These are phyloP conservation scores for Tenthredo distinguenda DNA, from an alignment of 2,888 invertebrate genomes.

Conservation along the genomic window DNA sequence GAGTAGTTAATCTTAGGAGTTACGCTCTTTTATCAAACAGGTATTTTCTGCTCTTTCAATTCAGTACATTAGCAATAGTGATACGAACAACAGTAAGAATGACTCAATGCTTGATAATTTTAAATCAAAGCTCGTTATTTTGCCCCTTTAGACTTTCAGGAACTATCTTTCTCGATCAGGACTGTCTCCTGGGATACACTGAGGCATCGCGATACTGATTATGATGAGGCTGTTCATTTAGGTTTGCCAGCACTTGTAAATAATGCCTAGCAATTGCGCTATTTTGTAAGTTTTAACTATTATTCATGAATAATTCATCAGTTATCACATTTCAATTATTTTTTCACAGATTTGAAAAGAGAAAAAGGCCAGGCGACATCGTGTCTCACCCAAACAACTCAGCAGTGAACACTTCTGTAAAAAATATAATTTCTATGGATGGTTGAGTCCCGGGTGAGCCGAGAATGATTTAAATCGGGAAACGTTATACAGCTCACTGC, in stretches of 20 bases:
- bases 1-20: constrained; percentile 23
- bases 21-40: neutral
- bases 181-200: neutral
- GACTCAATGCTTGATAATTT: neutral
- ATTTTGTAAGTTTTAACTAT: constrained; percentile 65
- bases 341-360: constrained; percentile 70
- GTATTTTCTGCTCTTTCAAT: neutral
- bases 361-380: neutral
- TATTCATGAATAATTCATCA: constrained; percentile 76
- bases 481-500: neutral
- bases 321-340: constrained; percentile 74
- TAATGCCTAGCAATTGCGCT: constrained; percentile 50
- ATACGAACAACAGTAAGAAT: neutral
- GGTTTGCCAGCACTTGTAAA: constrained; percentile 72
- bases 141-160: neutral
- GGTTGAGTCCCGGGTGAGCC: constrained; percentile 69
- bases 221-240: constrained; percentile 22
- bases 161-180: neutral
- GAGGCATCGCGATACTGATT: constrained; percentile 7
- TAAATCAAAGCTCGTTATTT: neutral
- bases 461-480: neutral
- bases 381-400: constrained; percentile 67
- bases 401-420: constrained; percentile 76
- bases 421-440: constrained; percentile 77
- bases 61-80: neutral